phyloP scores from a whole-genome alignment of 2,888 invertebrate genomes.

The Dendrolimus pini region DNA sequence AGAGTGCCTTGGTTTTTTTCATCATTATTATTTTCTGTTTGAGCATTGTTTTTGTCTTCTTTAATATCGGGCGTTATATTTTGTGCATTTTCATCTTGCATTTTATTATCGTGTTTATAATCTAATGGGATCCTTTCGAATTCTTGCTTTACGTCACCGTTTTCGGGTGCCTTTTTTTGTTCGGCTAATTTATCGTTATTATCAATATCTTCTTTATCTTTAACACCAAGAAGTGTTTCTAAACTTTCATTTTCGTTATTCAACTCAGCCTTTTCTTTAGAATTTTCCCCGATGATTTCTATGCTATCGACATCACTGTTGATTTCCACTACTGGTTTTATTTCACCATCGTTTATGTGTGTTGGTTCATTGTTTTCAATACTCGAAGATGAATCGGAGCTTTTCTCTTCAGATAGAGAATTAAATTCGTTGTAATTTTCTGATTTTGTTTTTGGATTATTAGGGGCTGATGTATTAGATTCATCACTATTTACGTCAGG shows the following conservation, averaged over 20 bases:
- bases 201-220: constrained; percentile 20
- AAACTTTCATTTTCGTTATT: constrained; percentile 28
- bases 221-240: constrained; percentile 33
- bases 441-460: constrained; percentile 16
- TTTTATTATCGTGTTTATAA: constrained; percentile 48
- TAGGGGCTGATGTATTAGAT: constrained; percentile 19
- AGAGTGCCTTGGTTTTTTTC: constrained; percentile 33
- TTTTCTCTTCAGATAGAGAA: constrained; percentile 15
- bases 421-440: constrained; percentile 15
- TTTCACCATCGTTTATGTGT: constrained; percentile 51
- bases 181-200: constrained; percentile 25
- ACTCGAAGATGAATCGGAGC: constrained; percentile 15
- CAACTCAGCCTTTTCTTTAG: constrained; percentile 19
- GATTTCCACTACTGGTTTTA: constrained; percentile 61
- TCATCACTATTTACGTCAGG: constrained; percentile 23
- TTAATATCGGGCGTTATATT: constrained; percentile 10
- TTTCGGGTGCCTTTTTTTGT: constrained; percentile 16
- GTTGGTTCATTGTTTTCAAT: constrained; percentile 25
- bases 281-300: constrained; percentile 30
- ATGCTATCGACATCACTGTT: constrained; percentile 36
- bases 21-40: constrained; percentile 16
- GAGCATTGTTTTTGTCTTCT: constrained; percentile 12
- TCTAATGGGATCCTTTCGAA: constrained; percentile 66
- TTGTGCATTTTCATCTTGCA: constrained; percentile 15
- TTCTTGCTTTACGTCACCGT: constrained; percentile 52